These are phyloP conservation scores for silkworm (Bombyx mori) DNA, from an alignment of 1,140 invertebrate species.

Conservation along the genomic window DNA sequence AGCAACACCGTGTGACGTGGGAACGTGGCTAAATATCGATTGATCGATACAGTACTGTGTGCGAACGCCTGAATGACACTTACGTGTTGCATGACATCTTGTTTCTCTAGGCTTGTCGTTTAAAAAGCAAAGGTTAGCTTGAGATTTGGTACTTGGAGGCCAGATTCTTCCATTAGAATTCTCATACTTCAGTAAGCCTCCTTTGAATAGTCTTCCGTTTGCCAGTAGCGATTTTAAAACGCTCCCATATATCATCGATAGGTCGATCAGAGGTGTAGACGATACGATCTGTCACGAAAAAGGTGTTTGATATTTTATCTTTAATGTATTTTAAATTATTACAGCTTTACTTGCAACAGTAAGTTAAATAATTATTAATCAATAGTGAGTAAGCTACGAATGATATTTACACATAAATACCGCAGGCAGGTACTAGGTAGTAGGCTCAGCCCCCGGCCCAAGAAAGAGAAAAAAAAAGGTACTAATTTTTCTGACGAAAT, in stretches of 20 bases:
- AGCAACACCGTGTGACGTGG: too few relatives aligned
- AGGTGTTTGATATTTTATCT: too few relatives aligned
- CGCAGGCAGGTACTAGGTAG: too few relatives aligned
- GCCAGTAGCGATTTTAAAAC: slow-evolving; percentile 18
- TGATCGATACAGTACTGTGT: too few relatives aligned
- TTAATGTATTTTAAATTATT: too few relatives aligned
- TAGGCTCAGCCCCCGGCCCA: too few relatives aligned
- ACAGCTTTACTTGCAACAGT: too few relatives aligned
- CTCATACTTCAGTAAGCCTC: slow-evolving; percentile 45
- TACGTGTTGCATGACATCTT: slow-evolving; percentile 44
- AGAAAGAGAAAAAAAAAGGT: too few relatives aligned
- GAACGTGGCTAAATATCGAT: not conserved
- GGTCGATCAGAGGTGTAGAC: slow-evolving; percentile 34
- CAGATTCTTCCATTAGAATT: slow-evolving; percentile 34
- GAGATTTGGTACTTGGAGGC: slow-evolving; percentile 35
- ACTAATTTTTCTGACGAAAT: too few relatives aligned
- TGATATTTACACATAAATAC: too few relatives aligned
- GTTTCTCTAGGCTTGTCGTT: slow-evolving; percentile 40
- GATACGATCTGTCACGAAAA: slow-evolving; percentile 26
- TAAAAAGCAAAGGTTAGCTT: slow-evolving; percentile 27
- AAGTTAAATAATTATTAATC: too few relatives aligned
- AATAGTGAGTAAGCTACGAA: too few relatives aligned
- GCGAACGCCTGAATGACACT: slow-evolving; percentile 14
- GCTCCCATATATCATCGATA: slow-evolving; percentile 38
- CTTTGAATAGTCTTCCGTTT: slow-evolving; percentile 33